Base-by-base conservation (phyloP, 2,797 vertebrate genomes). In the Tapirus indicus region DNA sequence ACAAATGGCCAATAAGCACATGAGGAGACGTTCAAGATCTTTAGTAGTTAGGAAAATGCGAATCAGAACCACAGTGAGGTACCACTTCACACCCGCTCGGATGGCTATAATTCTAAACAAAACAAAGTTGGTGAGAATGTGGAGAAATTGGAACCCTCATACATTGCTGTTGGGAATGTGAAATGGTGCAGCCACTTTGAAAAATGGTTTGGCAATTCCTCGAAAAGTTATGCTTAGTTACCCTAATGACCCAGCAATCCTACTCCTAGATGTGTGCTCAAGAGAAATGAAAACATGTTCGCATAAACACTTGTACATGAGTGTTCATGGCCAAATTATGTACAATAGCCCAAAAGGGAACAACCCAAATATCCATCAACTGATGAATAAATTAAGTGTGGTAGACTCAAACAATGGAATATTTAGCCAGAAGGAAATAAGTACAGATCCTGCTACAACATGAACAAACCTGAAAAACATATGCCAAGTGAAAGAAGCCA, bases 201-300 rank as follows among this genome's bases (percentile, higher is more conserved):
- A 90, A 86, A 92, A 47, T 27, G 68, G 54, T 54, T 79, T 75
- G 64, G 11, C 44, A 92, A 6, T 94, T 92, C 60, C 20, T 94
- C 29, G 78, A 71, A 47, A 91, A 75, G 21, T 74, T 77, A 89
- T 82, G 32, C 16, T 27, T 68, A 27, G 35, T 91, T 82, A 85
- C 54, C n/a, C 17, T 80, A 32, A 25, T 95, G 35, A 95, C 23
- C 9, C 49, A 84, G 27, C 71, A 80, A 25, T 92, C 83, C n/a
- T 7, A 74, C 21, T 94, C 41, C 38, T 56, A 84, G 18, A 3
- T 60, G 18, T 60, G 11, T 77, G 60, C 18, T 21, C 47, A 47
- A 71, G 32, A 44, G 25, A 95, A 93, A 80, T 75, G 80, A 88
- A 94, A 92, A 78, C 14, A 71, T 52, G 13, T 60, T 88, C 35